phyloP scores from a whole-genome alignment of 2,888 invertebrate species.

The Acholoe squamosa region DNA sequence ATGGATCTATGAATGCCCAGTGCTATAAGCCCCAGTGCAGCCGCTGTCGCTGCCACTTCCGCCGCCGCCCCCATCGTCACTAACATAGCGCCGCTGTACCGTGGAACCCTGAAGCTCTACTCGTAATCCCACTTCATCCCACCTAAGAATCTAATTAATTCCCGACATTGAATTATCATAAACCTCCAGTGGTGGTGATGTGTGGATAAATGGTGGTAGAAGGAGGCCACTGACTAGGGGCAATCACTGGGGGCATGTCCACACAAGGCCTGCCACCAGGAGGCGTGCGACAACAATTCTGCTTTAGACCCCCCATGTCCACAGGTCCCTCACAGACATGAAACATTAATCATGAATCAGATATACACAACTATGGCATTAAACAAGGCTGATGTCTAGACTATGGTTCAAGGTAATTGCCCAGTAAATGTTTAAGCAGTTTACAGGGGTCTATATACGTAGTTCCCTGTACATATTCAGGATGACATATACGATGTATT shows the following conservation, averaged over 20 bases:
- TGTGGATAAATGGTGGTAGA: background rate
- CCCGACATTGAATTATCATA: background rate
- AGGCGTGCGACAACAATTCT: background rate
- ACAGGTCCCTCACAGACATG: too few species aligned
- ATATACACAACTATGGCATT: too few species aligned
- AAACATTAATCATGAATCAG: too few species aligned
- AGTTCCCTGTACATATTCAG: too few species aligned
- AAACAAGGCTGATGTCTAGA: too few species aligned
- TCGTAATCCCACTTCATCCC: background rate
- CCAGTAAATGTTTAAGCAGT: too few species aligned
- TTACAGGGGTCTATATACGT: too few species aligned
- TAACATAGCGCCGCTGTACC: background rate
- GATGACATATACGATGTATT: too few species aligned
- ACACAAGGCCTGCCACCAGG: background rate
- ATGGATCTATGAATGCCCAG: background rate
- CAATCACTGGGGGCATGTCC: background rate
- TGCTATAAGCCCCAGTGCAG: too few species aligned
- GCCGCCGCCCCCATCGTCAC: background rate
- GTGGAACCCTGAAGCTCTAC: background rate
- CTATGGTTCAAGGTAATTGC: too few species aligned
- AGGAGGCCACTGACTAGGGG: background rate
- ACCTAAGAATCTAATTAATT: constrained; percentile 21
- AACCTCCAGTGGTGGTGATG: background rate
- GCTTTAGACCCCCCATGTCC: background rate
- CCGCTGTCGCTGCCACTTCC: too few species aligned